A percentile compares a stretch with the other conserved stretches of the same genome.
Conservation (phyloP, 2,113 vertebrate genomes). For the Origma solitaria region DNA sequence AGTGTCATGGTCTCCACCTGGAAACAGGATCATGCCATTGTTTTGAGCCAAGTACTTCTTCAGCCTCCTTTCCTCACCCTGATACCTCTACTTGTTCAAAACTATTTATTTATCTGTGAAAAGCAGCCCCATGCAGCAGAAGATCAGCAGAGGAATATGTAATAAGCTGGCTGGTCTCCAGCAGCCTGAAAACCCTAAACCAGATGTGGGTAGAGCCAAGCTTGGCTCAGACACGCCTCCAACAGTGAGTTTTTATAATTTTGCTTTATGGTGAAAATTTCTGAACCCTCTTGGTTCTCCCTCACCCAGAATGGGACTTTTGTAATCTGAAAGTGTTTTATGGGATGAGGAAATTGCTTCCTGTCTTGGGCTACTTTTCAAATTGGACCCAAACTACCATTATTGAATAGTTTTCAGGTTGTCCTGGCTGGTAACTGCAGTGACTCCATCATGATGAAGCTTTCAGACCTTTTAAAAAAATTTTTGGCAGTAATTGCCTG, state of each 20-base stretch:
- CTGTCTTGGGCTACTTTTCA: constrained; percentile 19
- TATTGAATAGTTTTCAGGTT: neutral
- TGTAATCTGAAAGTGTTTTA: constrained; percentile 8
- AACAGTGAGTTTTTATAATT: neutral
- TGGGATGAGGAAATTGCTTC: constrained; percentile 20
- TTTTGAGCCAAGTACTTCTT: neutral
- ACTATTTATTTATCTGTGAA: neutral
- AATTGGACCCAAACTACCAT: neutral
- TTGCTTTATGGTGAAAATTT: neutral
- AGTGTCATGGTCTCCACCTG: neutral
- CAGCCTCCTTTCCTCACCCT: neutral
- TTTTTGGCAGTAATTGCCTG: neutral
- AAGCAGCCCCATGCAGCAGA: neutral
- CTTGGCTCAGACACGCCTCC: neutral
- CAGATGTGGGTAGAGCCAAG: neutral
- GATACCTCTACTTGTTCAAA: neutral
- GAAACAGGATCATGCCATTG: neutral
- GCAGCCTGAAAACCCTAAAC: neutral
- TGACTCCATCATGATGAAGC: neutral
- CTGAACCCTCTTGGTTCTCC: neutral
- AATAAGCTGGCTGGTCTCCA: neutral
- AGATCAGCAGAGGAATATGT: neutral
- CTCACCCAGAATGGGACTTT: neutral
- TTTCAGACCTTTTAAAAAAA: neutral
- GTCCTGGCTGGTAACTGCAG: neutral